These are phyloP conservation scores for Pandemis heparana DNA, from an alignment of 2,888 invertebrate genomes.

Conservation along the genomic window DNA sequence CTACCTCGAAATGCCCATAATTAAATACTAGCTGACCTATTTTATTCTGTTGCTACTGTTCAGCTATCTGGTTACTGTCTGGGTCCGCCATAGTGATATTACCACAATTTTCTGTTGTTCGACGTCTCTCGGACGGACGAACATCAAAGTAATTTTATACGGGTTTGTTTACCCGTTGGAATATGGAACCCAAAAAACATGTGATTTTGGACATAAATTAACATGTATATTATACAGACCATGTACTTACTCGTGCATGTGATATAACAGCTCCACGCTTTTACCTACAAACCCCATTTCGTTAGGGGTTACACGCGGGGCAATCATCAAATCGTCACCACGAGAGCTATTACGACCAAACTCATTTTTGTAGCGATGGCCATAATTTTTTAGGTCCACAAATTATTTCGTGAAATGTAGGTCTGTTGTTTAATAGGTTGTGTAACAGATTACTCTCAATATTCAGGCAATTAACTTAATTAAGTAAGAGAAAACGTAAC, in stretches of 20 bases:
- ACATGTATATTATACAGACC: background rate
- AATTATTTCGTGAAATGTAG: background rate
- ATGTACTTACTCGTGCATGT: background rate
- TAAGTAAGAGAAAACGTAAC: background rate
- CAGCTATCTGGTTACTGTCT: too few relatives aligned
- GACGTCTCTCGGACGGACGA: background rate
- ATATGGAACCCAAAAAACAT: background rate
- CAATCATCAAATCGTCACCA: conserved; percentile 24
- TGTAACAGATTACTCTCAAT: conserved; percentile 6
- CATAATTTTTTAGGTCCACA: conserved; percentile 6
- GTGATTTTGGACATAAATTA: background rate
- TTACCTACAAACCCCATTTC: conserved; percentile 23
- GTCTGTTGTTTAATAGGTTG: background rate
- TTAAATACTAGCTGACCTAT: too few relatives aligned
- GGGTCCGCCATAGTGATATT: too few relatives aligned
- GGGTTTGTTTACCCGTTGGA: background rate
- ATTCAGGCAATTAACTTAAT: conserved; percentile 8
- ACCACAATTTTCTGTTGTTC: too few relatives aligned
- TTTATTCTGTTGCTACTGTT: too few relatives aligned
- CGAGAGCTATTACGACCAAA: conserved; percentile 27
- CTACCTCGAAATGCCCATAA: too few relatives aligned
- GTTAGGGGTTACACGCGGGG: background rate
- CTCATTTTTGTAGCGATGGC: background rate
- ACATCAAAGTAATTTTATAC: background rate
- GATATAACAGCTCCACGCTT: background rate